These are phyloP conservation scores for Pseudoips prasinana DNA, from an alignment of 2,888 invertebrate species.

Conservation along the genomic window DNA sequence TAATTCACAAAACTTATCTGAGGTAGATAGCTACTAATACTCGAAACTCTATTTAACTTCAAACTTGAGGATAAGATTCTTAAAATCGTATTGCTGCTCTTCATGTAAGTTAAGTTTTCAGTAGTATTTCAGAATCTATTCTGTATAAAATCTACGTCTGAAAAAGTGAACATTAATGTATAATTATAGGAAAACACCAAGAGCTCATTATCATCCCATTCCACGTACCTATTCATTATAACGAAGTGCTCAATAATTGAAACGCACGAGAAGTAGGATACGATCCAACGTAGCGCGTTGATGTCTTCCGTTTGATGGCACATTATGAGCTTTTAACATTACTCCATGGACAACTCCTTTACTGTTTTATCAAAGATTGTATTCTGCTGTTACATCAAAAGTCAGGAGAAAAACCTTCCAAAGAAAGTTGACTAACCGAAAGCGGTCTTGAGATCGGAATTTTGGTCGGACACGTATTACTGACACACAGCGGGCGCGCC, in stretches of 20 bases:
- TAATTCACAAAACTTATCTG: too few relatives aligned
- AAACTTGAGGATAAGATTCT: too few relatives aligned
- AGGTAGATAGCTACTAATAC: too few relatives aligned
- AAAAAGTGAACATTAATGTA: too few relatives aligned
- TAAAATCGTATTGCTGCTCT: too few relatives aligned
- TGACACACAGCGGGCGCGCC: slow-evolving; percentile 68
- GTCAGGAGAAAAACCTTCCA: slow-evolving; percentile 35
- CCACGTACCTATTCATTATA: slow-evolving; percentile 14
- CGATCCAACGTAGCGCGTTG: slow-evolving; percentile 60
- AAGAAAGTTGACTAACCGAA: slow-evolving; percentile 75
- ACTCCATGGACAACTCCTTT: slow-evolving; percentile 13
- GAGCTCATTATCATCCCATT: slow-evolving; percentile 11
- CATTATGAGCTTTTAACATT: slow-evolving; percentile 41
- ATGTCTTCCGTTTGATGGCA: slow-evolving; percentile 65
- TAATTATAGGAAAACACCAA: too few relatives aligned
- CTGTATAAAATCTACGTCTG: too few relatives aligned
- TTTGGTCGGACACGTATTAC: slow-evolving; percentile 70
- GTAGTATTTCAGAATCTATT: too few relatives aligned
- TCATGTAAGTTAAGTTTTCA: too few relatives aligned
- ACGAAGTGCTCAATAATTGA: slow-evolving; percentile 16
- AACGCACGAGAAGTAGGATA: slow-evolving; percentile 22
- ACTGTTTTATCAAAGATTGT: slow-evolving; percentile 4
- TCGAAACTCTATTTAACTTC: too few relatives aligned
- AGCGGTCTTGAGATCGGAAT: slow-evolving; percentile 74
- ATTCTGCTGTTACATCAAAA: neutral